Evolutionary conservation across 2,113 vertebrate species (phyloP).

Genomic region (human): GRCh38 chr14:81056501-81057000

Average conservation of each 20-base stretch:
- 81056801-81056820: neutral
- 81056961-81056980: neutral
- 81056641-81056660: neutral
- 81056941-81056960: neutral
- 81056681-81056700: neutral
- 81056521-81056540: neutral
- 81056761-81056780: neutral
- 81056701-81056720: neutral
- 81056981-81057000: neutral
- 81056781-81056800: neutral
- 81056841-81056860: neutral
- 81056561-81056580: constrained; percentile 27
- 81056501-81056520: neutral
- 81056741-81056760: neutral
- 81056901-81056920: neutral
- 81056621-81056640: neutral
- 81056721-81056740: neutral
- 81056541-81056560: neutral
- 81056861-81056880: constrained; percentile 24
- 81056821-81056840: neutral
- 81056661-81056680: neutral
- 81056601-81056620: neutral
- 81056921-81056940: neutral
- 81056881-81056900: neutral
- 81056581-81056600: neutral